A percentile compares a stretch with the other conserved stretches of the same genome.
Conservation (phyloP, 2,888 invertebrate genomes). For the Byasa hedistus region DNA sequence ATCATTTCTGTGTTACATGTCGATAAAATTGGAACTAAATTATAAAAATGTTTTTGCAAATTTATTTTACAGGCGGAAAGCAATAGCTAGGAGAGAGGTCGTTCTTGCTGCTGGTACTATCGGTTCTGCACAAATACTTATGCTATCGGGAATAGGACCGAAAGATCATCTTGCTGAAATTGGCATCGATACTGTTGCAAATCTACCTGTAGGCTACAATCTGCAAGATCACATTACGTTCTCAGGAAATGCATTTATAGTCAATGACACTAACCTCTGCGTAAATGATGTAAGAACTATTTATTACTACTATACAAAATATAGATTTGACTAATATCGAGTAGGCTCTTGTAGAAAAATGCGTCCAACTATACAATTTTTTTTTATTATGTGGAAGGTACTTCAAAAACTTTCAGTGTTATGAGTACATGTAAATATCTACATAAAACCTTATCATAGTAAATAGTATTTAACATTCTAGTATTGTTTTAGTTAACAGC, state of each 20-base stretch:
- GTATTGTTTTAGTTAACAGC: slow-evolving; percentile 52
- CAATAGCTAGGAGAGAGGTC: slow-evolving; percentile 85
- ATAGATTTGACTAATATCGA: background rate
- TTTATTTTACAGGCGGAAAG: slow-evolving; percentile 48
- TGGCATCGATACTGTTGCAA: slow-evolving; percentile 81
- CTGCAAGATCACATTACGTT: slow-evolving; percentile 90
- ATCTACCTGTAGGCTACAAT: slow-evolving; percentile 89
- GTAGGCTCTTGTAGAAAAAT: too few relatives aligned
- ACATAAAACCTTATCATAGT: background rate
- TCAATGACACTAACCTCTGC: slow-evolving; percentile 83
- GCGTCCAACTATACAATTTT: too few relatives aligned
- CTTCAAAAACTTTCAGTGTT: too few relatives aligned
- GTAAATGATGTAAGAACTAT: slow-evolving; percentile 80
- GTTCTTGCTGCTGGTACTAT: slow-evolving; percentile 90
- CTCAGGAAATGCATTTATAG: slow-evolving; percentile 85
- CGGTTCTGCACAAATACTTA: slow-evolving; percentile 90
- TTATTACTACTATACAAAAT: background rate
- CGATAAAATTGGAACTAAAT: background rate
- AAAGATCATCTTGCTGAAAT: slow-evolving; percentile 78
- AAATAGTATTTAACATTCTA: background rate
- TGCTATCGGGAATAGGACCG: slow-evolving; percentile 92
- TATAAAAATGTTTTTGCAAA: background rate
- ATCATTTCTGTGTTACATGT: too few relatives aligned
- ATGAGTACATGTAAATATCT: background rate
- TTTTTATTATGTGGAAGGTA: too few relatives aligned